Conservation (phyloP, 2,113 vertebrate species). For the Trogon surrucura region DNA sequence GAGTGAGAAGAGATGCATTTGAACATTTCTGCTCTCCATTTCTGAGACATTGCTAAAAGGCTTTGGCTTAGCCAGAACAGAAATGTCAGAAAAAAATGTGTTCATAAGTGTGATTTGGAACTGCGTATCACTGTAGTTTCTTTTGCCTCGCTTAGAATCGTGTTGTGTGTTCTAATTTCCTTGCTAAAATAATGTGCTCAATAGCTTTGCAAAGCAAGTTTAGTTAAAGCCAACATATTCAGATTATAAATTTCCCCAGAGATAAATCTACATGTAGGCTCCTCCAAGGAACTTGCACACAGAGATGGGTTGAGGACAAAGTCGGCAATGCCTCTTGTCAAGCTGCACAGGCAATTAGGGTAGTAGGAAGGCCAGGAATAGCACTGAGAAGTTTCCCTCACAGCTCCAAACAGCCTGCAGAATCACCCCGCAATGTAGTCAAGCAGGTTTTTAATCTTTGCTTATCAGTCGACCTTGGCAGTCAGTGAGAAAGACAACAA, state of each 20-base stretch:
- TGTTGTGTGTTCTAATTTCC: not conserved
- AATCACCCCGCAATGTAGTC: not conserved
- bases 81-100: not conserved
- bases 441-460: not conserved
- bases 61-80: not conserved
- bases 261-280: not conserved
- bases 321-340: not conserved
- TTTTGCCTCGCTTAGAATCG: not conserved
- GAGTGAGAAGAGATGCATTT: accelerated
- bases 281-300: not conserved
- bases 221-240: not conserved
- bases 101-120: not conserved
- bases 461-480: not conserved
- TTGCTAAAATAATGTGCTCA: not conserved
- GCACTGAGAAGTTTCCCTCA: not conserved
- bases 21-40: not conserved
- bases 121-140: not conserved
- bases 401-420: not conserved
- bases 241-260: not conserved
- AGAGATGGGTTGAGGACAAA: not conserved
- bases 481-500: not conserved
- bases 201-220: not conserved
- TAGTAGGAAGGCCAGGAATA: not conserved
- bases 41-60: not conserved
- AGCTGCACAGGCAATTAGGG: not conserved